Conservation (phyloP, 2,888 invertebrate genomes). For the Lochmaea crataegi region DNA sequence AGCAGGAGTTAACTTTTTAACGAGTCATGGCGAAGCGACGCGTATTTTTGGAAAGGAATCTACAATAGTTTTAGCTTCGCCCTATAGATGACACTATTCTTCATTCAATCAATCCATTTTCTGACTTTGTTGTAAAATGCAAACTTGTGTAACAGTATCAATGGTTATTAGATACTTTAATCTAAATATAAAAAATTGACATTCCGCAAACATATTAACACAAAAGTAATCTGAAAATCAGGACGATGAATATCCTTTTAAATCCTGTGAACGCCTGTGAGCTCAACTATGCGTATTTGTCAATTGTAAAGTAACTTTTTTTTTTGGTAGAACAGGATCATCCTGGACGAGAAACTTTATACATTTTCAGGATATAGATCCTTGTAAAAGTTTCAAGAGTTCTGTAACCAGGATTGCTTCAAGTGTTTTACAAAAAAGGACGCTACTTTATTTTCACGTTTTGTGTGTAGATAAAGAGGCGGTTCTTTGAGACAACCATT, state of each 20-base stretch:
- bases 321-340: conserved; percentile 24
- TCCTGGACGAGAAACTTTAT: conserved; percentile 29
- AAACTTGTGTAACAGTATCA: no score
- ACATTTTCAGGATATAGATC: conserved; percentile 32
- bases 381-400: conserved; percentile 37
- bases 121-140: no score
- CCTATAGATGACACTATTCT: no score
- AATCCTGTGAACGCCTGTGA: conserved; percentile 20
- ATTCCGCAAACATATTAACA: no score
- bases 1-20: no score
- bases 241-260: conserved; percentile 19
- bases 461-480: conserved; percentile 1
- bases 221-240: not conserved
- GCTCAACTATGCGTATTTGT: conserved; percentile 38
- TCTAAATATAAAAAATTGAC: no score
- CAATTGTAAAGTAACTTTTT: conserved; percentile 37
- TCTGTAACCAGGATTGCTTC: conserved; percentile 25
- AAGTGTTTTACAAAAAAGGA: conserved; percentile 23
- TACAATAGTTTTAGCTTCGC: no score
- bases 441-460: conserved; percentile 13
- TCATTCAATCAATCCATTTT: no score
- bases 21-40: no score
- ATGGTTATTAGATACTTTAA: no score
- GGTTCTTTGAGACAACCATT: not conserved
- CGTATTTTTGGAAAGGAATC: no score